These are phyloP conservation scores for Sarcophaga subvicina DNA, from an alignment of 2,888 invertebrate genomes.

Conservation along the genomic window DNA sequence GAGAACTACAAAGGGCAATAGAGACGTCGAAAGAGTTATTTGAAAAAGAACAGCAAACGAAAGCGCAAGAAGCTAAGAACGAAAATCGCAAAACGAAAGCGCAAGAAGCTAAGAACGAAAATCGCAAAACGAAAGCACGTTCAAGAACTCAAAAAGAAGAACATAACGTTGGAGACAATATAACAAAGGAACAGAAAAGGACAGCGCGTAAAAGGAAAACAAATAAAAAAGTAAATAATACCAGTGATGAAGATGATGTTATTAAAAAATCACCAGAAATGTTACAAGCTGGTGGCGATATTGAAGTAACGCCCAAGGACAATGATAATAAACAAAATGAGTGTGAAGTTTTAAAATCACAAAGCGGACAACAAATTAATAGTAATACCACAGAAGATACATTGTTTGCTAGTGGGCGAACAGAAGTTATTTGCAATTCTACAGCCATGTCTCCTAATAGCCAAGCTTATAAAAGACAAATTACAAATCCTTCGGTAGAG, in stretches of 20 bases:
- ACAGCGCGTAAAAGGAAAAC: not conserved
- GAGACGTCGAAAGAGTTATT: conserved; percentile 65
- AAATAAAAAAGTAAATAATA: not conserved
- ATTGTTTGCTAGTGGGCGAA: conserved; percentile 70
- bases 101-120: not conserved
- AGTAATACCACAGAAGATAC: conserved; percentile 59
- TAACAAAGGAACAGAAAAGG: conserved; percentile 1
- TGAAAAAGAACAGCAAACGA: conserved; percentile 28
- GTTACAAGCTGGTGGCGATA: no score
- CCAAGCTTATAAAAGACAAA: conserved; percentile 62
- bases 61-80: not conserved
- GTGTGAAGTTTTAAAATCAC: no score
- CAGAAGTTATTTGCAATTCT: conserved; percentile 74
- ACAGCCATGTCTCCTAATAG: conserved; percentile 73
- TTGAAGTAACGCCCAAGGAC: no score
- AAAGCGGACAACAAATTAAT: no score
- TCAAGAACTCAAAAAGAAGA: not conserved
- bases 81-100: not conserved
- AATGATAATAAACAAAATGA: no score
- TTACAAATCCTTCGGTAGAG: conserved; percentile 6
- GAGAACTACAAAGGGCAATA: conserved; percentile 67
- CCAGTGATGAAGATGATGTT: not conserved
- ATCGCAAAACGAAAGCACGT: not conserved
- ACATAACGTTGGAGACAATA: not conserved
- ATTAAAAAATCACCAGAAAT: conserved; percentile 4